Evolutionary conservation across 1,140 invertebrate genomes (phyloP).

Genomic region (Panagrolaimus sp.): DNA sequence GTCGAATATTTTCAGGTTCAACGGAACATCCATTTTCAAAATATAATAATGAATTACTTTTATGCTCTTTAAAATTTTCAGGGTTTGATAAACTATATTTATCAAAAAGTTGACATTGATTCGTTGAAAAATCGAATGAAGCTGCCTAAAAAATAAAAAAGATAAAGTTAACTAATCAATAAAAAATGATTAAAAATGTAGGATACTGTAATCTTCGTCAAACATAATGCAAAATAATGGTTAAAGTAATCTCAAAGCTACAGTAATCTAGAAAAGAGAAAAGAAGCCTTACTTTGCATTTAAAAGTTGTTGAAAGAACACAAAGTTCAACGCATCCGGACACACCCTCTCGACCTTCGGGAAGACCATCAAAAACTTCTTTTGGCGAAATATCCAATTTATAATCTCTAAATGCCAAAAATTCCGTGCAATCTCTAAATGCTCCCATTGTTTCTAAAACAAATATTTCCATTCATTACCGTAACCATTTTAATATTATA

Average conservation of each 20-base stretch:
- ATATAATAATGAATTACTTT: slow-evolving; percentile 15
- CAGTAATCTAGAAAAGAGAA: slow-evolving; percentile 14
- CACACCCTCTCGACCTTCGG: slow-evolving; percentile 17
- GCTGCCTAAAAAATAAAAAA: slow-evolving; percentile 19
- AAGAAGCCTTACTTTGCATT: no score
- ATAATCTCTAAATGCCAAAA: slow-evolving; percentile 28
- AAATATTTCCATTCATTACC: background rate
- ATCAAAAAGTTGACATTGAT: slow-evolving; percentile 19
- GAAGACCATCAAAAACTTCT: slow-evolving; percentile 27
- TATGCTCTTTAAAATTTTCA: slow-evolving; percentile 16
- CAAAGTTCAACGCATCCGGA: slow-evolving; percentile 27
- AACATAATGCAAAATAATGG: background rate
- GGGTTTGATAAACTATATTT: slow-evolving; percentile 18
- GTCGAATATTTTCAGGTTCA: background rate
- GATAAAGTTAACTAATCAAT: background rate
- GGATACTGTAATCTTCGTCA: no score
- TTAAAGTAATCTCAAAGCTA: background rate
- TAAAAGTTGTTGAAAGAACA: slow-evolving; percentile 20
- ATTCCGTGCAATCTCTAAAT: slow-evolving; percentile 26
- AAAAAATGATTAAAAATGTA: no score
- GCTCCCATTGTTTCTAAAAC: slow-evolving; percentile 21
- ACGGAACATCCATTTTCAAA: slow-evolving; percentile 27
- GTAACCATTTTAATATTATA: background rate
- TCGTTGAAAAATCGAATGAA: slow-evolving; percentile 19
- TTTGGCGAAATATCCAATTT: slow-evolving; percentile 20